Percentiles rank a stretch among this genome's conserved stretches.
These are phyloP conservation scores for Bimastos eiseni DNA, from an alignment of 2,888 invertebrate species.

Conservation along the genomic window DNA sequence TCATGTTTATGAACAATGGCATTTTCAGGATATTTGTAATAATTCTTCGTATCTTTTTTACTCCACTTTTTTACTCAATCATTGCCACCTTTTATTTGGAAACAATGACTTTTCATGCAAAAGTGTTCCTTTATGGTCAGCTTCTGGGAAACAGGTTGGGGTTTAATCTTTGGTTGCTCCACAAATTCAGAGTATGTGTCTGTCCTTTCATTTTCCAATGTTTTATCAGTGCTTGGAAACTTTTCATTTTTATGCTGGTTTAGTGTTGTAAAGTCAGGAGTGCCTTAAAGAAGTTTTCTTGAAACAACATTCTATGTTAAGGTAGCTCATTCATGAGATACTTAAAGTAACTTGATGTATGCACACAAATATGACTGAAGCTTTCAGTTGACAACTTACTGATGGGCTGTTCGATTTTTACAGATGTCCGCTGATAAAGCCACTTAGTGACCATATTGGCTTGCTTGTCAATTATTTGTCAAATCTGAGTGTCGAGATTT, in stretches of 20 bases:
- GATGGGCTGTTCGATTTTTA: neutral
- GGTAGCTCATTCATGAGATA: neutral
- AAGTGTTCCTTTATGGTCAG: neutral
- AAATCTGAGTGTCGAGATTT: neutral
- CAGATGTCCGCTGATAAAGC: conserved; percentile 7
- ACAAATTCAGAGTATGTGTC: neutral
- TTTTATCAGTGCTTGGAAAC: neutral
- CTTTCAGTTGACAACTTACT: neutral
- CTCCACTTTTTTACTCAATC: neutral
- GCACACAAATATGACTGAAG: neutral
- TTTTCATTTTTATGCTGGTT: neutral
- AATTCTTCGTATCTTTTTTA: neutral
- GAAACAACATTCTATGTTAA: neutral
- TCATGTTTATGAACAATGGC: neutral
- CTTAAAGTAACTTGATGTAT: neutral
- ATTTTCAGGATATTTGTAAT: neutral
- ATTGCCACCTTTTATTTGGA: neutral
- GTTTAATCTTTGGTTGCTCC: neutral
- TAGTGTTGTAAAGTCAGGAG: neutral
- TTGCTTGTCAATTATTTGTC: conserved; percentile 16
- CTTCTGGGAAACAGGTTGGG: neutral
- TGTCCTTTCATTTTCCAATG: neutral
- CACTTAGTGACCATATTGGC: neutral
- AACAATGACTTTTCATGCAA: neutral
- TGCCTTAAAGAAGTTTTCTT: conserved; percentile 3